Conservation (phyloP, 2,888 invertebrate genomes). For the Embidobia sp. region DNA sequence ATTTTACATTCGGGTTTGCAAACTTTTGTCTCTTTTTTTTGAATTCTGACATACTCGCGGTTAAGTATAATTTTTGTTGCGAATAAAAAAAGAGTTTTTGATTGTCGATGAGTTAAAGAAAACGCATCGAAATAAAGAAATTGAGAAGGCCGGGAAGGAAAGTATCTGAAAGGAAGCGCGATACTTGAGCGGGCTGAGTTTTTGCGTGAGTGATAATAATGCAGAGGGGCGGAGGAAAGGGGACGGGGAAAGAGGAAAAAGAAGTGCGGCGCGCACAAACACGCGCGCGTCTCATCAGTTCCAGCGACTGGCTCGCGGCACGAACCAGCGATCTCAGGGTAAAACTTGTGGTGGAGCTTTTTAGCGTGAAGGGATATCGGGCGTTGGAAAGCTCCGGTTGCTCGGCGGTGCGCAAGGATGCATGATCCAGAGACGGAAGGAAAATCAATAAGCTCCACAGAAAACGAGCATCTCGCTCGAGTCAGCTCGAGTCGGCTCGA, state of each 20-base stretch:
- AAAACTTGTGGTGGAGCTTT: conserved; percentile 60
- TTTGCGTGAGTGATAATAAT: too few species aligned
- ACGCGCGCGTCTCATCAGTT: conserved; percentile 42
- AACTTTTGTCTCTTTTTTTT: too few species aligned
- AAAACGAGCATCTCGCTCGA: conserved; percentile 47
- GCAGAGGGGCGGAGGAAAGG: neutral
- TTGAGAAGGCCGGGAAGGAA: too few species aligned
- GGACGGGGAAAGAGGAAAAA: conserved; percentile 24
- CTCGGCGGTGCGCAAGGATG: conserved; percentile 74
- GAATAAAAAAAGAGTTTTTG: too few species aligned
- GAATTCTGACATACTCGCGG: too few species aligned
- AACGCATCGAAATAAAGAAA: too few species aligned
- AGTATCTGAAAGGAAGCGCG: too few species aligned
- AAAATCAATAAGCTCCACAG: conserved; percentile 61
- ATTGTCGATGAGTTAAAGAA: too few species aligned
- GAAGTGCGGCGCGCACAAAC: neutral
- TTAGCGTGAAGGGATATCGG: conserved; percentile 63
- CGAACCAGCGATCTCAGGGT: conserved; percentile 61
- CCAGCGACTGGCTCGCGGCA: conserved; percentile 54
- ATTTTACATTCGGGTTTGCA: too few species aligned
- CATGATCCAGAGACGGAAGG: conserved; percentile 65
- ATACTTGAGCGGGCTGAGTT: too few species aligned
- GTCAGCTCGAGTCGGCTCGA: too few species aligned
- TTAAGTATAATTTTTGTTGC: too few species aligned
- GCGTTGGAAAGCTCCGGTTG: conserved; percentile 70